Conservation (phyloP, 2,113 vertebrate genomes). For the Aldabrachelys gigantea region DNA sequence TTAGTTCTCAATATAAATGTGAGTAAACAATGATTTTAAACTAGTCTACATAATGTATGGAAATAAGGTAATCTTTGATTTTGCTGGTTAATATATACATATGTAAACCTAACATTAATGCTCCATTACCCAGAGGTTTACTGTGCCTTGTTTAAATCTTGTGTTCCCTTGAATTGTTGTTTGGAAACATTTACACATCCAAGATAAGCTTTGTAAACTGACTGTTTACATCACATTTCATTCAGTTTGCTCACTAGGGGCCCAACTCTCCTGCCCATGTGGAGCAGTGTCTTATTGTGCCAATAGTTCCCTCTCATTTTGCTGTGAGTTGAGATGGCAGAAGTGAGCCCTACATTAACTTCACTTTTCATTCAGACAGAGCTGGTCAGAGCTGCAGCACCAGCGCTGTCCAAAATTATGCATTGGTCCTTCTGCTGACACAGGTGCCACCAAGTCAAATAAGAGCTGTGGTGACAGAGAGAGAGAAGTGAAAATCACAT, state of each 20-base stretch:
- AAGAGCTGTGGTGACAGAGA: background rate
- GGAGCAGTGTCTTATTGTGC: background rate
- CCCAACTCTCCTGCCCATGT: background rate
- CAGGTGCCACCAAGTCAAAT: background rate
- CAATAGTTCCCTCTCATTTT: background rate
- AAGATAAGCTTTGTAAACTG: background rate
- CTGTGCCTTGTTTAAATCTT: background rate
- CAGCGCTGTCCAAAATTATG: background rate
- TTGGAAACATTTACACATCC: background rate
- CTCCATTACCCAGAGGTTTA: background rate
- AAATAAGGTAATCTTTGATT: background rate
- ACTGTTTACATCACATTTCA: background rate
- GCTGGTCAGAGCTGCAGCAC: background rate
- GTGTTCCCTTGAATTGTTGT: background rate
- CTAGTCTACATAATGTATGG: conserved; percentile 1
- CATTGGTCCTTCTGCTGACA: background rate
- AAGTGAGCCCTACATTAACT: background rate
- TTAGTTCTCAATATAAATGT: background rate
- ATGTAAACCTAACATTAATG: background rate
- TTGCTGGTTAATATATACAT: background rate
- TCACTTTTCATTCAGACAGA: background rate
- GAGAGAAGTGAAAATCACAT: background rate
- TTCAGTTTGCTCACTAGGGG: background rate
- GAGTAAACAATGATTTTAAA: background rate
- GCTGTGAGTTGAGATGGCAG: background rate